Percentiles rank a stretch among this genome's conserved stretches.
Conservation (phyloP, 2,113 vertebrate genomes). For the Copsychus sechellarum region DNA sequence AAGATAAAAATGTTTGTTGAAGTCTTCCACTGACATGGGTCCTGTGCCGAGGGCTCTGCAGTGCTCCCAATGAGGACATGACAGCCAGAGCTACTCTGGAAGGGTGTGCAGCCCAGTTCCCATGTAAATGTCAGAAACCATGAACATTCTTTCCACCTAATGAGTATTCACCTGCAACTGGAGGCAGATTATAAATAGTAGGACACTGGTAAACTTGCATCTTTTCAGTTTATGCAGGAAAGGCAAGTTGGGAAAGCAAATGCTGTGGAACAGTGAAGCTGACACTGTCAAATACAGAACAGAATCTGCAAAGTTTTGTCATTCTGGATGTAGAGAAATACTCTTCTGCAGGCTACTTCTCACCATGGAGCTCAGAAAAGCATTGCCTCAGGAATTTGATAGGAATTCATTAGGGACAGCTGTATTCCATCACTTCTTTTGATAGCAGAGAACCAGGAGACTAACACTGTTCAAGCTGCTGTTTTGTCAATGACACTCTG, state of each 20-base stretch:
- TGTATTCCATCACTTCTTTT: neutral
- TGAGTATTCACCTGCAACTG: conserved; percentile 10
- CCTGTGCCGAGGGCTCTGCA: neutral
- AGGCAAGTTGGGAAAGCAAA: neutral
- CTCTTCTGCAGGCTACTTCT: neutral
- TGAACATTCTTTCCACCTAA: neutral
- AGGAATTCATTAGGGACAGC: neutral
- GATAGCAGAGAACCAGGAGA: neutral
- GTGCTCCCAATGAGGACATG: neutral
- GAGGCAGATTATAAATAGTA: neutral
- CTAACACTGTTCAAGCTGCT: neutral
- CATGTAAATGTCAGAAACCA: neutral
- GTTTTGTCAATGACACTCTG: neutral
- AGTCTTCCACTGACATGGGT: neutral
- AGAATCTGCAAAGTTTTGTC: neutral
- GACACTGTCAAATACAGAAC: neutral
- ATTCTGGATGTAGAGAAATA: neutral
- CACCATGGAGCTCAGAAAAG: neutral
- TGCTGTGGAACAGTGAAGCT: neutral
- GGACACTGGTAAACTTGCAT: neutral
- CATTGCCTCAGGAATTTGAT: conserved; percentile 10
- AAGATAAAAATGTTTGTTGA: neutral
- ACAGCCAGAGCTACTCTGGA: neutral
- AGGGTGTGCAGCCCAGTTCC: neutral
- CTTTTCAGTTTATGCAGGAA: neutral